phyloP scores from a whole-genome alignment of 2,113 vertebrate genomes.

The Laticauda colubrina region DNA sequence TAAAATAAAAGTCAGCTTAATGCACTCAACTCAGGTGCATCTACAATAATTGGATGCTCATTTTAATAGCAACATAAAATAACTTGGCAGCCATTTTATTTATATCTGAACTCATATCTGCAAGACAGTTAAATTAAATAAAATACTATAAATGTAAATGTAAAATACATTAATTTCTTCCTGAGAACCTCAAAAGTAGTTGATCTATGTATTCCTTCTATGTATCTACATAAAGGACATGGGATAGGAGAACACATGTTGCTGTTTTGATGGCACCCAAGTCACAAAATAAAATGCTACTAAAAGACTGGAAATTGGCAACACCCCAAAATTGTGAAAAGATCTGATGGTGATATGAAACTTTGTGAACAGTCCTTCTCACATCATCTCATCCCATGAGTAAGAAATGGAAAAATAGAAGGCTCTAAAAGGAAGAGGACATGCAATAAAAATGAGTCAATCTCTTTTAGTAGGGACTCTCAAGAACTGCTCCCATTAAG shows the following conservation, averaged over 20 bases:
- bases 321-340: neutral
- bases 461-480: slow-evolving; percentile 37
- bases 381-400: neutral
- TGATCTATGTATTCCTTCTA: neutral
- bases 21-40: neutral
- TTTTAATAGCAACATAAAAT: neutral
- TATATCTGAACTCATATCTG: neutral
- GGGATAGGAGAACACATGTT: neutral
- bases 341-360: neutral
- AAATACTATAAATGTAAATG: neutral
- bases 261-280: neutral
- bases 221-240: neutral
- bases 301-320: neutral
- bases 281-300: neutral
- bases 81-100: neutral
- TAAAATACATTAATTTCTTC: neutral
- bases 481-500: slow-evolving; percentile 41
- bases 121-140: neutral
- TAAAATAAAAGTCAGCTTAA: neutral
- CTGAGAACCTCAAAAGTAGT: neutral
- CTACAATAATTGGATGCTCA: neutral
- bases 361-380: neutral
- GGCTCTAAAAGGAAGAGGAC: slow-evolving; percentile 4
- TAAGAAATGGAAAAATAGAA: neutral
- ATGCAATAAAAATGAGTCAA: neutral